Percentiles rank a stretch among this genome's conserved stretches.
phyloP scores from a whole-genome alignment of 2,888 invertebrate genomes.

The Helicoverpa assulta region DNA sequence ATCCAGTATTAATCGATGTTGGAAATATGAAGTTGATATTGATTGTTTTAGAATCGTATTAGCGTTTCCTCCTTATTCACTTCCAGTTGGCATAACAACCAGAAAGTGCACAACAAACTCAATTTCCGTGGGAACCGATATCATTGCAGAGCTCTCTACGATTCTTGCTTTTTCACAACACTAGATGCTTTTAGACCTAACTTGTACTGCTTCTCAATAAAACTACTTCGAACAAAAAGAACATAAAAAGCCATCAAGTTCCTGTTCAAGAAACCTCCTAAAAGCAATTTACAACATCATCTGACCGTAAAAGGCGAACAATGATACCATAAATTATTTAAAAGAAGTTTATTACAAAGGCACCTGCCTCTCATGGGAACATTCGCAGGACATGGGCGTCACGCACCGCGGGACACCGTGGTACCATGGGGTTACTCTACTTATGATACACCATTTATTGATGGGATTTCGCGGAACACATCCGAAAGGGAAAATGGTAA shows the following conservation, averaged over 20 bases:
- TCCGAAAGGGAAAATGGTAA: slow-evolving; percentile 37
- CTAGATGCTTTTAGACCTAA: slow-evolving; percentile 10
- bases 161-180: slow-evolving; percentile 10
- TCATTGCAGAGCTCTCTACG: slow-evolving; percentile 29
- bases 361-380: slow-evolving; percentile 83
- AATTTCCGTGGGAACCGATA: slow-evolving; percentile 43
- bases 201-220: slow-evolving; percentile 8
- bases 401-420: slow-evolving; percentile 69
- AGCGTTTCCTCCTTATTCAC: slow-evolving; percentile 5
- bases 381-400: slow-evolving; percentile 76
- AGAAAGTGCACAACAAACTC: slow-evolving; percentile 25
- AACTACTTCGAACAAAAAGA: slow-evolving; percentile 17
- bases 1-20: slow-evolving; percentile 6
- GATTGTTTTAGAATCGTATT: slow-evolving; percentile 32
- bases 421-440: slow-evolving; percentile 58
- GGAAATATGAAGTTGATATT: slow-evolving; percentile 16
- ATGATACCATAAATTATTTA: slow-evolving; percentile 79
- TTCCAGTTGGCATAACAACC: slow-evolving; percentile 33
- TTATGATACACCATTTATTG: slow-evolving; percentile 49
- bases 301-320: slow-evolving; percentile 73
- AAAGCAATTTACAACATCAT: slow-evolving; percentile 66
- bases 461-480: slow-evolving; percentile 39
- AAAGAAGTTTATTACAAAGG: slow-evolving; percentile 72
- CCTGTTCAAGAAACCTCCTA: slow-evolving; percentile 51
- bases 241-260: slow-evolving; percentile 42